Evolutionary conservation across 1,140 invertebrate genomes (phyloP).

Genomic region (Chironomus striatipennis): DNA sequence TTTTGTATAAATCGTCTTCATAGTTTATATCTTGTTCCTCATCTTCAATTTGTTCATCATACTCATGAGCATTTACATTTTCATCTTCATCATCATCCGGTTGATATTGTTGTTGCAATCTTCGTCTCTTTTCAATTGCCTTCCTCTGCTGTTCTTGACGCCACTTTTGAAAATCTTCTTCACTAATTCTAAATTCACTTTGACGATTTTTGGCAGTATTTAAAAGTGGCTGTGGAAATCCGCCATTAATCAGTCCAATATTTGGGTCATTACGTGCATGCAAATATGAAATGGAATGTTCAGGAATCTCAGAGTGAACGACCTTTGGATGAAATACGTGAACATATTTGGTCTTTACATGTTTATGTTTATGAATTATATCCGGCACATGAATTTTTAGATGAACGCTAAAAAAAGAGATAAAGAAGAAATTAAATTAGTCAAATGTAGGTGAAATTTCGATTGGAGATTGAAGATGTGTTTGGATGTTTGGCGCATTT

Average conservation of each 20-base stretch:
- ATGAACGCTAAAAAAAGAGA: conserved; percentile 21
- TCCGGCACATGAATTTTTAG: conserved; percentile 8
- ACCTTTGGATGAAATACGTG: conserved; percentile 17
- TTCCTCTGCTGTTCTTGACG: not conserved
- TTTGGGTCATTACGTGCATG: conserved; percentile 15
- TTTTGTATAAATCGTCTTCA: not conserved
- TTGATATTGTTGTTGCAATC: not conserved
- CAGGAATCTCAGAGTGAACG: conserved; percentile 1
- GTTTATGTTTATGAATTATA: not conserved
- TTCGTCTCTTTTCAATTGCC: not conserved
- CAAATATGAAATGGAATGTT: not conserved
- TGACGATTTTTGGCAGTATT: not conserved
- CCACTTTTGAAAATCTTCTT: not conserved
- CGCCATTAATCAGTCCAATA: not conserved
- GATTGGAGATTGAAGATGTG: no score
- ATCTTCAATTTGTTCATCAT: not conserved
- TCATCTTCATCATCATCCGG: not conserved
- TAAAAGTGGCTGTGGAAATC: not conserved
- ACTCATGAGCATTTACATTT: not conserved
- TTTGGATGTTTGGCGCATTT: no score
- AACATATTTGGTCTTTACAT: not conserved
- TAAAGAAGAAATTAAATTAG: not conserved
- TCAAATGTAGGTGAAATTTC: not conserved
- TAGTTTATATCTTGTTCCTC: not conserved
- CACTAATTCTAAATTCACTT: not conserved